Evolutionary conservation across 2,113 vertebrate species (phyloP).

Genomic region (Pseudorasbora parva): DNA sequence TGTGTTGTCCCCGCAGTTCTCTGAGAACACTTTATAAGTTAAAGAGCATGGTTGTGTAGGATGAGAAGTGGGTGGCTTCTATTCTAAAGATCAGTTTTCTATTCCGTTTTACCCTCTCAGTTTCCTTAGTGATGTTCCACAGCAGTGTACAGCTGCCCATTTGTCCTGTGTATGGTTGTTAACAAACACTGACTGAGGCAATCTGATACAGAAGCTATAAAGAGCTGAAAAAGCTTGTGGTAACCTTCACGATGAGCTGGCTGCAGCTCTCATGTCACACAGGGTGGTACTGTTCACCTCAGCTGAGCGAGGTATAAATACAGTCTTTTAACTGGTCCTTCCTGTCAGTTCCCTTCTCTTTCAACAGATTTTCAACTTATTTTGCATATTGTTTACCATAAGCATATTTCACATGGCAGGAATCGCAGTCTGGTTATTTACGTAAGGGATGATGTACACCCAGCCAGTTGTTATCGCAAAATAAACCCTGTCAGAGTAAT

Average conservation of each 20-base stretch:
- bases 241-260: background rate
- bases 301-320: constrained; percentile 11
- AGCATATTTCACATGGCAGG: constrained; percentile 4
- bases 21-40: constrained; percentile 33
- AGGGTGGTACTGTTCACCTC: background rate
- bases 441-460: too few species aligned
- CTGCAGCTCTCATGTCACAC: background rate
- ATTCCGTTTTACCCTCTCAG: constrained; percentile 7
- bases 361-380: background rate
- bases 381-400: background rate
- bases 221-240: background rate
- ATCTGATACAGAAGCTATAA: background rate
- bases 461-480: too few species aligned
- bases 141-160: background rate
- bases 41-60: constrained; percentile 22
- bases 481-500: too few species aligned
- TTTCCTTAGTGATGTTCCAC: constrained; percentile 3
- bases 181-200: background rate
- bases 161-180: constrained; percentile 7
- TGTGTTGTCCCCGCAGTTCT: constrained; percentile 21
- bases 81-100: constrained; percentile 18
- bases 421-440: constrained; percentile 16
- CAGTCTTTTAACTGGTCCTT: constrained; percentile 7
- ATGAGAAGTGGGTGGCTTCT: constrained; percentile 41
- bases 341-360: constrained; percentile 15